phyloP scores from a whole-genome alignment of 2,888 invertebrate genomes.

The Ennomos fuscantarius region DNA sequence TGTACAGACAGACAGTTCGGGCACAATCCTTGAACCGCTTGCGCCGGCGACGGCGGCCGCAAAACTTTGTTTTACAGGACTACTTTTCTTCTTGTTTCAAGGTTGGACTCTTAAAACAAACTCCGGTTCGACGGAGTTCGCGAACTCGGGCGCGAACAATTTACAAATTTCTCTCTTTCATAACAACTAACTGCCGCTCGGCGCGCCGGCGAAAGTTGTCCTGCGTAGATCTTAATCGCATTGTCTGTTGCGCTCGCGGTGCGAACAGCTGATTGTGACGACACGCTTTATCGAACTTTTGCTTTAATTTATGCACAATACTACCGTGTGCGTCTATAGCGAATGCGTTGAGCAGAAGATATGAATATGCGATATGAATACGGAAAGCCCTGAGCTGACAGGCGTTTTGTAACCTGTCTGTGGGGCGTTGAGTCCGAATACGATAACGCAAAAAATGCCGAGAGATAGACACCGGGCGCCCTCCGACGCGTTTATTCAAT shows the following conservation, averaged over 20 bases:
- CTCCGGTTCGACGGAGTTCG: conserved; percentile 86
- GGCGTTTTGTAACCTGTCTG: conserved; percentile 47
- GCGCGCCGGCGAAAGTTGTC: conserved; percentile 85
- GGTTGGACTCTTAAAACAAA: conserved; percentile 87
- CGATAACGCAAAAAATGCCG: conserved; percentile 48
- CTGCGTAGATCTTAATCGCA: conserved; percentile 86
- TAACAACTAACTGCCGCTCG: conserved; percentile 86
- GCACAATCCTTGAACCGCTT: conserved; percentile 86
- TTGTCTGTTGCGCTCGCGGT: conserved; percentile 84
- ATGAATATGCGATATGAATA: conserved; percentile 36
- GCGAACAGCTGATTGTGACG: conserved; percentile 81
- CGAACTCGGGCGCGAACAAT: conserved; percentile 86
- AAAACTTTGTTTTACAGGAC: conserved; percentile 87
- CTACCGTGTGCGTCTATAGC: conserved; percentile 41
- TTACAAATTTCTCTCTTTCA: conserved; percentile 87
- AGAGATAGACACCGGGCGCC: conserved; percentile 58
- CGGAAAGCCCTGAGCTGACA: conserved; percentile 42
- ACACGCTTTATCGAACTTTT: conserved; percentile 75
- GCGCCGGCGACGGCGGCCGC: conserved; percentile 86
- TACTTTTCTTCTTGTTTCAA: conserved; percentile 87
- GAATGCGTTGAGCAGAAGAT: conserved; percentile 8
- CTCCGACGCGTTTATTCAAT: conserved; percentile 80
- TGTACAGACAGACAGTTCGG: conserved; percentile 86
- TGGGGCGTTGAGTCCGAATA: conserved; percentile 48
- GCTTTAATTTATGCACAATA: conserved; percentile 61